Conservation (phyloP, 92 coral and sea anemone genomes). For the Parazoanthus atlanticus region DNA sequence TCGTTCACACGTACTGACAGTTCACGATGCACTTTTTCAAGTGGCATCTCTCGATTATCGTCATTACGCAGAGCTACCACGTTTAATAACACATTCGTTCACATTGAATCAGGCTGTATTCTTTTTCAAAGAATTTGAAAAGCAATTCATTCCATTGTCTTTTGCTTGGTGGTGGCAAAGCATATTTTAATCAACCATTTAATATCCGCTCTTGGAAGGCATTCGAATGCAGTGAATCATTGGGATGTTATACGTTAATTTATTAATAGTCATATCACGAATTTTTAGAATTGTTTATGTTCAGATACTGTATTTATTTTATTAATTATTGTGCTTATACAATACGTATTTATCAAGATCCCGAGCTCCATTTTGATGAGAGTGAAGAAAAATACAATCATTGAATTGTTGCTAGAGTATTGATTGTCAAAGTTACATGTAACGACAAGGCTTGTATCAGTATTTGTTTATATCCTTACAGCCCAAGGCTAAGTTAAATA, state of each 20-base stretch:
- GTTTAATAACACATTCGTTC: constrained; percentile 35
- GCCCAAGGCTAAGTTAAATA: background rate
- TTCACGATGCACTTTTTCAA: background rate
- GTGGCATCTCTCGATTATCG: background rate
- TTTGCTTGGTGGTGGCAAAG: background rate
- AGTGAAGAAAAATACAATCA: background rate
- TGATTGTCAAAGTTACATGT: background rate
- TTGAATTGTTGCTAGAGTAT: background rate
- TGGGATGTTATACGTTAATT: background rate
- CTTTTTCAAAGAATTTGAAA: constrained; percentile 35
- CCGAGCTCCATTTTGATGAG: background rate
- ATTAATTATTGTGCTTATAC: background rate
- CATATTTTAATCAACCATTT: background rate
- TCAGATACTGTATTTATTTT: constrained; percentile 23
- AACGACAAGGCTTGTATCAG: background rate
- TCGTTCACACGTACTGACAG: background rate
- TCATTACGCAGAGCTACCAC: constrained; percentile 3
- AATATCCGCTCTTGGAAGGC: background rate
- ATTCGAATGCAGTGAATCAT: background rate
- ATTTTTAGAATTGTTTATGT: background rate
- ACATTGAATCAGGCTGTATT: constrained; percentile 48
- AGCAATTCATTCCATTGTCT: background rate
- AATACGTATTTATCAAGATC: constrained; percentile 25
- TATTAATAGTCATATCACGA: background rate
- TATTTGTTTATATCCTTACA: background rate